A percentile compares a stretch with the other conserved stretches of the same genome.
Conservation (phyloP, 2,113 vertebrate genomes). For the Malurus cyaneus region DNA sequence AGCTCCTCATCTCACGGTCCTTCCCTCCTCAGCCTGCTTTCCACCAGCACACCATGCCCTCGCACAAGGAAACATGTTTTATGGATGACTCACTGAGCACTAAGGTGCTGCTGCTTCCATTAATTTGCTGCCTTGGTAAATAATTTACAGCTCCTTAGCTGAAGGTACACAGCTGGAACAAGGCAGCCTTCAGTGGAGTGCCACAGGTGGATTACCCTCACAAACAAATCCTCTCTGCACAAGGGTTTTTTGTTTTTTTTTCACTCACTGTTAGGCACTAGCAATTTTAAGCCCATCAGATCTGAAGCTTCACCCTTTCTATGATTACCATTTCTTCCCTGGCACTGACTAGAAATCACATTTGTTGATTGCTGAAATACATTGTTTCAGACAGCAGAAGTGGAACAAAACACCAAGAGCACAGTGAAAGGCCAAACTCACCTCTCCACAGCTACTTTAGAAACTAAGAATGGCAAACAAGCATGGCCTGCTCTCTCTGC, state of each 20-base stretch:
- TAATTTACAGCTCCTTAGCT: conserved; percentile 34
- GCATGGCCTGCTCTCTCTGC: background rate
- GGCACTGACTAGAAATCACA: background rate
- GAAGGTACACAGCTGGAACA: background rate
- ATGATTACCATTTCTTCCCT: background rate
- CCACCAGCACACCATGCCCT: background rate
- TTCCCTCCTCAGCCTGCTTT: background rate
- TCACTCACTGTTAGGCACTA: background rate
- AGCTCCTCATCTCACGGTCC: background rate
- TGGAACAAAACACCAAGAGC: background rate
- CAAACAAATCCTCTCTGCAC: background rate
- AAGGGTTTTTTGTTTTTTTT: background rate
- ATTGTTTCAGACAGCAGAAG: background rate
- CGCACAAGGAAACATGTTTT: conserved; percentile 19
- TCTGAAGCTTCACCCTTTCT: background rate
- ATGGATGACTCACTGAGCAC: conserved; percentile 13
- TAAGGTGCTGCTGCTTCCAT: background rate
- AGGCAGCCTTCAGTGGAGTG: background rate
- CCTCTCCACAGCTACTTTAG: background rate
- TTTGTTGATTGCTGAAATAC: background rate
- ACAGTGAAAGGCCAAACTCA: background rate
- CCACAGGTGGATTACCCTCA: background rate
- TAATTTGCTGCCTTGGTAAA: conserved; percentile 37
- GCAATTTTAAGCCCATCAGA: background rate
- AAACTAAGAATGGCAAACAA: background rate